Conservation (phyloP, 1,140 invertebrate genomes). For the Scylla paramamosain region DNA sequence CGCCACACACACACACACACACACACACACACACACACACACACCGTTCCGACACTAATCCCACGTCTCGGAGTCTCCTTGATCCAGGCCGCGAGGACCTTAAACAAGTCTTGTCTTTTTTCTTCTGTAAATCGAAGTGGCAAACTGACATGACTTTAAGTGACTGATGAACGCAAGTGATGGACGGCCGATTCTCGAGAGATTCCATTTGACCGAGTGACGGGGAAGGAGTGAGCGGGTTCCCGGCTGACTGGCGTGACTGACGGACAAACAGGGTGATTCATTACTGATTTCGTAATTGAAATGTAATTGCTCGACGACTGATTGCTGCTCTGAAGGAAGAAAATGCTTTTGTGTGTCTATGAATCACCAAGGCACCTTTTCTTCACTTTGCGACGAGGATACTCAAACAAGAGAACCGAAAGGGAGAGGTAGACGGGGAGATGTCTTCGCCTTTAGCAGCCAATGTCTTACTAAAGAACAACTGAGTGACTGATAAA, state of each 20-base stretch:
- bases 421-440: background rate
- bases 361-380: background rate
- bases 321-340: background rate
- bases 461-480: background rate
- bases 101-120: background rate
- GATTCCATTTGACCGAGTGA: background rate
- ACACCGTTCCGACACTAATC: background rate
- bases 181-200: background rate
- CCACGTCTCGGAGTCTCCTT: background rate
- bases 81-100: background rate
- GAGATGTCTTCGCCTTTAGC: too few species aligned
- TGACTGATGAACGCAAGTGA: constrained; percentile 5
- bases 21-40: background rate
- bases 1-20: background rate
- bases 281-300: background rate
- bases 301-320: background rate
- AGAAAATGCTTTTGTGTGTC: background rate
- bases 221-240: background rate
- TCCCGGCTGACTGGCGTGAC: background rate
- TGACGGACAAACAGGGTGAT: background rate
- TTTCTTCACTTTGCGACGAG: background rate
- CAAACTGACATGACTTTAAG: background rate
- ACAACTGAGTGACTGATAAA: background rate
- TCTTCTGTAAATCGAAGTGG: background rate
- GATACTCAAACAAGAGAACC: background rate